Percentiles rank a stretch among this genome's conserved stretches.
These are phyloP conservation scores for Horisme vitalbata DNA, from an alignment of 2,888 invertebrate species.

Conservation along the genomic window DNA sequence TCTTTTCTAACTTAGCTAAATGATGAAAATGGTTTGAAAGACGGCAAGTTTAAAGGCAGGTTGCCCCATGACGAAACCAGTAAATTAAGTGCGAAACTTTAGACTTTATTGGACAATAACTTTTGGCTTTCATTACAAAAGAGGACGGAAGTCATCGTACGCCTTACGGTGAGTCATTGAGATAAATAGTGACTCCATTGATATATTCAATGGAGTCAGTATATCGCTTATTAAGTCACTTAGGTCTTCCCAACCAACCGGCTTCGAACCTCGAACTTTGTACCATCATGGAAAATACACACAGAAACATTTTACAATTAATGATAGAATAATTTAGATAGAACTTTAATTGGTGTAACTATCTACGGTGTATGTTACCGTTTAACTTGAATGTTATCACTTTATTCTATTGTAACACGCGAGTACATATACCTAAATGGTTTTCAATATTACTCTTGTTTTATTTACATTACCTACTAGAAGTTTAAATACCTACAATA, in stretches of 20 bases:
- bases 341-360: constrained; percentile 53
- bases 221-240: constrained; percentile 24
- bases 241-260: constrained; percentile 70
- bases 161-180: constrained; percentile 5
- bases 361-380: constrained; percentile 47
- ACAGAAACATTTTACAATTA: constrained; percentile 34
- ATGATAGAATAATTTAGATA: constrained; percentile 48
- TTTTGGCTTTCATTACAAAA: constrained; percentile 53
- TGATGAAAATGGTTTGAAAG: background rate
- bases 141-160: constrained; percentile 26
- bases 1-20: constrained; percentile 11
- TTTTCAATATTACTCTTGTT: constrained; percentile 58
- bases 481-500: background rate
- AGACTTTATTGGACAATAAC: constrained; percentile 81
- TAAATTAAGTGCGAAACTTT: constrained; percentile 59
- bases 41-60: constrained; percentile 35
- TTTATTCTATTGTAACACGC: constrained; percentile 73
- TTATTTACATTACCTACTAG: constrained; percentile 12
- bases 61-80: constrained; percentile 32
- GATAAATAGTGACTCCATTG: too few relatives aligned
- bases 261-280: constrained; percentile 51
- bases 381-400: constrained; percentile 72
- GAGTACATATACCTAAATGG: constrained; percentile 55
- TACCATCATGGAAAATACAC: constrained; percentile 35
- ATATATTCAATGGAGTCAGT: background rate